Evolutionary conservation across 2,888 invertebrate species (phyloP), one percentile per base, ranked within the genome.

Genomic region (Epistrophe grossulariae): DNA sequence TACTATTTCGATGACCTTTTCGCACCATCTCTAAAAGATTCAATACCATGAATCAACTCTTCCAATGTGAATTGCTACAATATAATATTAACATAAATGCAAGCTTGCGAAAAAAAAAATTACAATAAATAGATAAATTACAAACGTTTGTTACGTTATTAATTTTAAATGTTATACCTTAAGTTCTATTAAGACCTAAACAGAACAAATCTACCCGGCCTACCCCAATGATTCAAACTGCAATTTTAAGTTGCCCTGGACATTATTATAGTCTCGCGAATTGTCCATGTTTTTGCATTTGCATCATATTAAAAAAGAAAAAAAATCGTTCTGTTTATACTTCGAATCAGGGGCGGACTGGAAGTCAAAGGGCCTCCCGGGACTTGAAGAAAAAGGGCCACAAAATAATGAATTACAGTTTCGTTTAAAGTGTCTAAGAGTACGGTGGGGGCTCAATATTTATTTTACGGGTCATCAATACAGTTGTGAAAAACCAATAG

Each of bases 1-100:
- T 52, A 48, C n/a, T 71, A 38, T 64, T 79, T 24, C 71, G 52
- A 45, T 52, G 84, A 84, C 84, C 84, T 84, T 84, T 84, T 77
- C 40, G 19, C 76, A 35, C 64, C 59, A 48, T 59, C 43, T 43
- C 11, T 43, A 40, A 52, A 35, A 48, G 73, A 64, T 28, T n/a
- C 77, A 68, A 66, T 52, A 28, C 40, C 68, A 38, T 80, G 71
- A 84, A 79, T 84, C 57, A 79, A 76, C 48, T 66, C 13, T 13
- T 64, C 11, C 52, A 43, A 62, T 40, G 24, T 5, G 17, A 77
- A 38, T 66, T 8, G 50, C 48, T 31, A n/a, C n/a, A 43, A 35
- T 48, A 57, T 19, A 57, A 66, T 45, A 62, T 40, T 77, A 59
- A 55, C 38, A 48, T 50, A 31, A 43, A 73, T 52, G 10, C 40